phyloP scores from a whole-genome alignment of 1,140 invertebrate species.

The Lepidotrigona ventralis region DNA sequence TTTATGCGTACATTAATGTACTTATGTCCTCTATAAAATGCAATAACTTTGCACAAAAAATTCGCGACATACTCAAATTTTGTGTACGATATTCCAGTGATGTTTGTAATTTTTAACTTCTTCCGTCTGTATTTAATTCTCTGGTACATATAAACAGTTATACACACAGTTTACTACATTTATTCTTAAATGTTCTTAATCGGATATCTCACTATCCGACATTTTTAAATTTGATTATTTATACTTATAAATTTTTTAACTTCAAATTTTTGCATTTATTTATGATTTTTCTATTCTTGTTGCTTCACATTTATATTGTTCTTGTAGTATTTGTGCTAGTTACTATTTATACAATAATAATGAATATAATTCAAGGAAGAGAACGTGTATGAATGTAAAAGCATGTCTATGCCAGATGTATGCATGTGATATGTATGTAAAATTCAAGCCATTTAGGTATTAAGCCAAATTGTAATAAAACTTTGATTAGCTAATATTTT shows the following conservation, averaged over 20 bases:
- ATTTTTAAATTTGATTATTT: slow-evolving; percentile 37
- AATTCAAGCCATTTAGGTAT: slow-evolving; percentile 54
- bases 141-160: slow-evolving; percentile 1
- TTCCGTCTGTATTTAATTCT: slow-evolving; percentile 37
- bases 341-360: slow-evolving; percentile 50
- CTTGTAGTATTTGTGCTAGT: slow-evolving; percentile 55
- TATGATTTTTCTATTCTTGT: slow-evolving; percentile 50
- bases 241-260: slow-evolving; percentile 27
- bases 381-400: slow-evolving; percentile 3
- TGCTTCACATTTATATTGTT: slow-evolving; percentile 30
- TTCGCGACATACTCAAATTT: slow-evolving; percentile 36
- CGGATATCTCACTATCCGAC: slow-evolving; percentile 6
- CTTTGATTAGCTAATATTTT: slow-evolving; percentile 40
- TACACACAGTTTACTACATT: neutral
- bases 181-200: slow-evolving; percentile 14
- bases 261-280: slow-evolving; percentile 58
- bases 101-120: slow-evolving; percentile 28
- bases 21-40: slow-evolving; percentile 34
- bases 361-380: slow-evolving; percentile 11
- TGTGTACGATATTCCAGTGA: slow-evolving; percentile 43
- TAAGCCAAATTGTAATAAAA: slow-evolving; percentile 57
- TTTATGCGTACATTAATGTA: slow-evolving; percentile 30
- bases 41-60: slow-evolving; percentile 29
- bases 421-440: slow-evolving; percentile 56
- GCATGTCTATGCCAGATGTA: slow-evolving; percentile 23